Evolutionary conservation across 2,797 vertebrate species (phyloP).

Genomic region (Platyrinchus mystaceus): DNA sequence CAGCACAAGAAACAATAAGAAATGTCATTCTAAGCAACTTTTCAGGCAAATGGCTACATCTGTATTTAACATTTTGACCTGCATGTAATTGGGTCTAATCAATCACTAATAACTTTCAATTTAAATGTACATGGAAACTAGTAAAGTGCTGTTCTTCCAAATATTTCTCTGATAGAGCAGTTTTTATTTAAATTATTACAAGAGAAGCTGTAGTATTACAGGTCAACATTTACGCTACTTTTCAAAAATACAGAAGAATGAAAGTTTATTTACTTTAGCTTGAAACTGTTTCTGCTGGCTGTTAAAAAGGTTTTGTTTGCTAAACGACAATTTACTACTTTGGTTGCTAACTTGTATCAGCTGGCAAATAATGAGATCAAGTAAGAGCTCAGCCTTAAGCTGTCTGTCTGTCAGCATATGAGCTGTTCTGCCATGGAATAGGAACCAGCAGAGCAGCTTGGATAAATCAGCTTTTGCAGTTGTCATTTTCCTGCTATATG

Average conservation of each 20-base stretch:
- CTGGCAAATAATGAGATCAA: constrained; percentile 46
- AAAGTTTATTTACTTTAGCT: background rate
- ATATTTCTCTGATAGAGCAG: background rate
- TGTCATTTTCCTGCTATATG: constrained; percentile 16
- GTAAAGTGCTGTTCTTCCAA: background rate
- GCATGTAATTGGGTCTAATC: background rate
- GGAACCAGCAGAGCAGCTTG: constrained; percentile 30
- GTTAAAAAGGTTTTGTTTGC: constrained; percentile 37
- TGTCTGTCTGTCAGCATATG: constrained; percentile 46
- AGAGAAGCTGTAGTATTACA: background rate
- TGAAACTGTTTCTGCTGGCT: background rate
- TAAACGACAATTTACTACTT: background rate
- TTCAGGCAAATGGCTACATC: background rate
- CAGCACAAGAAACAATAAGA: background rate
- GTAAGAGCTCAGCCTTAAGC: constrained; percentile 34
- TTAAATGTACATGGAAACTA: background rate
- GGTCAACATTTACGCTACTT: background rate
- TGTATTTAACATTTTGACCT: background rate
- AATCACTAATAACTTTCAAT: background rate
- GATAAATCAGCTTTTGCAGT: constrained; percentile 50
- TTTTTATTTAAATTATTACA: background rate
- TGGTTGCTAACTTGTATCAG: constrained; percentile 3
- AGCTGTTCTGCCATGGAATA: constrained; percentile 17
- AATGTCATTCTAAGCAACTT: background rate
- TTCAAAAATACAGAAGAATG: background rate